Conservation (phyloP, 1,140 invertebrate species). For the Tetragonula clypearis region DNA sequence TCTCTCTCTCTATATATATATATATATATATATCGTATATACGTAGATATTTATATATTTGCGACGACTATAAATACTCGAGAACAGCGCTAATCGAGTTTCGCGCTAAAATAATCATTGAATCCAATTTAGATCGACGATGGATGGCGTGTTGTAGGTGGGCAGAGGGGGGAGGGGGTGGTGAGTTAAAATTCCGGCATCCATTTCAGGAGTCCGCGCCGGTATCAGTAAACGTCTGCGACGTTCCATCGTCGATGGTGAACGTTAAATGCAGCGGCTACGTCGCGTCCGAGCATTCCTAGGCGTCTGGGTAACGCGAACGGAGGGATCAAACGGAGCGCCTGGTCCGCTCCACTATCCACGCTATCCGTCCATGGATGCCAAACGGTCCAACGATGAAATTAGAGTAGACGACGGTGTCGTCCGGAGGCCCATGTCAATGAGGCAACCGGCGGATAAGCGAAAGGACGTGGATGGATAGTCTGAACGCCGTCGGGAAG, state of each 20-base stretch:
- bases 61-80: too few species aligned
- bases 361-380: conserved; percentile 45
- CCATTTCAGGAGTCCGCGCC: background rate
- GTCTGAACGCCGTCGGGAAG: conserved; percentile 22
- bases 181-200: conserved; percentile 22
- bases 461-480: conserved; percentile 33
- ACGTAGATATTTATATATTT: too few species aligned
- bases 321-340: conserved; percentile 51
- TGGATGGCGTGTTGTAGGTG: too few species aligned
- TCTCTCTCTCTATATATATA: too few species aligned
- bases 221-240: conserved; percentile 6
- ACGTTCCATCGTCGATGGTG: conserved; percentile 59
- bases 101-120: background rate
- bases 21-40: too few species aligned
- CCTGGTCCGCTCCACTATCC: background rate
- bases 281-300: conserved; percentile 55
- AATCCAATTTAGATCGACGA: conserved; percentile 8
- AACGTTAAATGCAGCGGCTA: conserved; percentile 54
- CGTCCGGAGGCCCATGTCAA: conserved; percentile 4
- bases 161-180: background rate
- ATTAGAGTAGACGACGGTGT: conserved; percentile 57
- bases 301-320: conserved; percentile 54
- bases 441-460: background rate
- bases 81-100: background rate
- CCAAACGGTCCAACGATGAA: conserved; percentile 62